Percentiles rank a stretch among this genome's conserved stretches.
Evolutionary conservation across 2,113 vertebrate genomes (phyloP).

Genomic region (Trinectes maculatus): DNA sequence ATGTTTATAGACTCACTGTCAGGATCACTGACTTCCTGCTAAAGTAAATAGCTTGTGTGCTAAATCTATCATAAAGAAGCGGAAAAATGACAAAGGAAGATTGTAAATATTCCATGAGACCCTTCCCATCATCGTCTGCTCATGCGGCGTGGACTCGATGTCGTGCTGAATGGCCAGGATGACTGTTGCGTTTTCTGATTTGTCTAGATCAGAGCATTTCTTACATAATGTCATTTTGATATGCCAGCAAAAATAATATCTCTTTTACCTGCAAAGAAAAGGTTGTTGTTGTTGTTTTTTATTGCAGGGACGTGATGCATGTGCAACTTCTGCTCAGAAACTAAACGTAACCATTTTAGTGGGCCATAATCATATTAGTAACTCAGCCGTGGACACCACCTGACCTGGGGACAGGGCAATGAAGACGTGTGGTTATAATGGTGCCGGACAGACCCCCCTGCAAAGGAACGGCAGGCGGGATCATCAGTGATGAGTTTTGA

Average conservation of each 20-base stretch:
- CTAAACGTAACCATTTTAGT: slow-evolving; percentile 6
- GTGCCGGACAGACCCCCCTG: slow-evolving; percentile 10
- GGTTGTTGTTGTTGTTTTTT: too few species aligned
- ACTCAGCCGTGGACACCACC: slow-evolving; percentile 16
- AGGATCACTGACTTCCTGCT: slow-evolving; percentile 57
- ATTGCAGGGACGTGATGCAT: slow-evolving; percentile 10
- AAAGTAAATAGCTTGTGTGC: slow-evolving; percentile 50
- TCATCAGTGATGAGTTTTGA: slow-evolving; percentile 27
- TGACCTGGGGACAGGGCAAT: slow-evolving; percentile 9
- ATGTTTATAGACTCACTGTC: slow-evolving; percentile 68
- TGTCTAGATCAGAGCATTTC: slow-evolving; percentile 52
- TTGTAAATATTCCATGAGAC: slow-evolving; percentile 55
- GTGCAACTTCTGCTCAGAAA: slow-evolving; percentile 22
- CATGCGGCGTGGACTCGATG: neutral
- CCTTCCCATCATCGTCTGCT: neutral
- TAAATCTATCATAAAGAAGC: slow-evolving; percentile 64
- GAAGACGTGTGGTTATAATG: slow-evolving; percentile 25
- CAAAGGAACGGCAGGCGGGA: neutral
- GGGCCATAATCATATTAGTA: slow-evolving; percentile 4
- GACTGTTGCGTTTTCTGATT: slow-evolving; percentile 48
- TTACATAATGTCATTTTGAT: slow-evolving; percentile 79
- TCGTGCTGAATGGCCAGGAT: slow-evolving; percentile 41
- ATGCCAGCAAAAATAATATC: slow-evolving; percentile 32
- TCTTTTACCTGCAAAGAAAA: too few species aligned
- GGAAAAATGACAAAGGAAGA: slow-evolving; percentile 60